Percentiles rank a stretch among this genome's conserved stretches.
phyloP scores from a whole-genome alignment of 2,888 invertebrate genomes.

The Rhorus exstirpatorius region DNA sequence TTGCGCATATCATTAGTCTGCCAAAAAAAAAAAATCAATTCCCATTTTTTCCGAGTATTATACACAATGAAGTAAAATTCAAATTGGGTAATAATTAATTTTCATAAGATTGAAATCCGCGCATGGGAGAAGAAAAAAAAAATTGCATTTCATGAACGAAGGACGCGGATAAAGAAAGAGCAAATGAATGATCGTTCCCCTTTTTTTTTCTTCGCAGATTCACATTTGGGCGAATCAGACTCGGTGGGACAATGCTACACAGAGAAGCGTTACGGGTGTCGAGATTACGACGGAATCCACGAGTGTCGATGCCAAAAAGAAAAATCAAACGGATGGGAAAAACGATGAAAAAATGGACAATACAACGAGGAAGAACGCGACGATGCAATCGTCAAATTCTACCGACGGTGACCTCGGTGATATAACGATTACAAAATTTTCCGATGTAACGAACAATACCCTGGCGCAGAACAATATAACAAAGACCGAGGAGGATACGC shows the following conservation, averaged over 20 bases:
- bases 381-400: conserved; percentile 53
- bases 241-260: conserved; percentile 74
- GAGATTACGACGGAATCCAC: conserved; percentile 3
- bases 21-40: no score
- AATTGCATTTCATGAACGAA: not conserved
- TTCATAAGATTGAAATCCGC: no score
- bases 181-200: no score
- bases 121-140: conserved; percentile 5
- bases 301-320: conserved; percentile 9
- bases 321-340: conserved; percentile 32
- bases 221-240: conserved; percentile 78
- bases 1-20: no score
- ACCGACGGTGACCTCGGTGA: conserved; percentile 78
- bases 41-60: no score
- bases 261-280: conserved; percentile 25
- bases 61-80: no score
- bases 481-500: conserved; percentile 88
- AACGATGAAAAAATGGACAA: conserved; percentile 47
- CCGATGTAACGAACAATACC: conserved; percentile 85
- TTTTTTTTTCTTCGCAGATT: conserved; percentile 6
- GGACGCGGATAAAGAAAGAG: no score
- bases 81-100: no score
- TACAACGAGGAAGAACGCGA: conserved; percentile 25
- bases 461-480: conserved; percentile 86
- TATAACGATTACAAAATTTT: conserved; percentile 83